Base-by-base conservation (phyloP, 2,113 vertebrate species). In the Rhinolophus ferrumequinum region DNA sequence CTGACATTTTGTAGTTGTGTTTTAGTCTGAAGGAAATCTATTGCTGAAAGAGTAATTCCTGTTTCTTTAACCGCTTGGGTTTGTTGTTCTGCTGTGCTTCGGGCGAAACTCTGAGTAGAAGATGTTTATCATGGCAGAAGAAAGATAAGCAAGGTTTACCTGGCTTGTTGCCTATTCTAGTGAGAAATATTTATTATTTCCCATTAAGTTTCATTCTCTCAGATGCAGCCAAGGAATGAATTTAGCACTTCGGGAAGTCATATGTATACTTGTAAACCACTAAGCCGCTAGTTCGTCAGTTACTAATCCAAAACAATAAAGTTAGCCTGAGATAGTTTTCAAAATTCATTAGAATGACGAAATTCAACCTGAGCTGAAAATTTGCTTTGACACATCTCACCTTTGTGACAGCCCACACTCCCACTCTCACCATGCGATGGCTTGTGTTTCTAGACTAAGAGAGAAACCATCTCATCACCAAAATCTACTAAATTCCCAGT, bases 121-220 rank as follows among this genome's bases (percentile, higher is more conserved):
- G 50, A 47, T 35, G 9, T 79, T 81, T 9, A 33, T 80, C 58
- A 3, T 21, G 64, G 47, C 35, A 58, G 38, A 50, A 66, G 76
- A 7, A 52, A 41, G 85, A 56, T 1, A 54, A 60, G 24, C 60
- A 24, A 81, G 3, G 18, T 62, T 90, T 85, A n/a, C 85, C 47
- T 77, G n/a, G 70, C 77, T 18, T 16, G 18, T 13, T 97, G 94
- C 96, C 97, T 91, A 28, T 69, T 95, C 64, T 9, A 22, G 24
- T 97, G 87, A 97, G 30, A n/a, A 35, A 38, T 62, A 60, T 73
- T 73, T 64, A 60, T 76, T 70, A 94, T 24, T 96, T 89, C 44
- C 80, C 69, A 89, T 87, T 86, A 96, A 19, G 56, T 58, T 13
- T 56, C 33, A 86, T 30, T 72, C 56, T 82, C 79, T 64, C 28